Base-by-base conservation (phyloP, 2,888 invertebrate genomes). In the Tachystola acroxantha region DNA sequence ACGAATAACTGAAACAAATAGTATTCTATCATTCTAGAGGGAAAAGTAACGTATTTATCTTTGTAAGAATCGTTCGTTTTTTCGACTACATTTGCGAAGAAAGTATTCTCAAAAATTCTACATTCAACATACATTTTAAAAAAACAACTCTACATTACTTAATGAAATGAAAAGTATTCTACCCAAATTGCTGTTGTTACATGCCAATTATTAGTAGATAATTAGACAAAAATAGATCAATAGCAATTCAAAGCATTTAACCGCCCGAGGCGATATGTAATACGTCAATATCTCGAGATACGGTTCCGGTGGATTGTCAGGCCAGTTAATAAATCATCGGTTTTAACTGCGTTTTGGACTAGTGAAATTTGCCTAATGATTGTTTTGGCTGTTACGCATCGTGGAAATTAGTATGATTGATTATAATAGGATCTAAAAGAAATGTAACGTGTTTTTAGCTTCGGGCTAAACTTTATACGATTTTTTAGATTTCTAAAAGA, bases 221-320 rank as follows among this genome's bases (percentile, higher is more conserved):
- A 16, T 16, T 16, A 4, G 16, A 16, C 16, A 10, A 26, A 36
- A 28, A 32, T 37, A 22, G 22, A 28, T 32, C 20, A 10, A 45
- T 40, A 37, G 32, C 39, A 42, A 40, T 36, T 31, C 34, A 37
- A 42, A 32, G 35, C 28, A 34, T 34, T 33, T 33, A 1, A 16
- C 29, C 32, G 41, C 14, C 25, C 11, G n/a, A 10, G 27, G 31
- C 35, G 40, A 45, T 41, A 46, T 46, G 32, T 51, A 48, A 49
- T 51, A 45, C 45, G 40, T 42, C 43, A 7, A 19, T 19, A 7
- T 19, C 29, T 1, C 20, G n/a, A n/a, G 34, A 38, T 48, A n/a
- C 30, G 27, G 51, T 51, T 51, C 47, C 51, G 43, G 40, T 43
- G 40, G 27, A 37, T 46, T 34, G 36, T 27, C 37, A 41, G 36